A percentile compares a stretch with the other conserved stretches of the same genome.
phyloP scores from a whole-genome alignment of 2,888 invertebrate genomes.

The Caenorhabditis sp. region DNA sequence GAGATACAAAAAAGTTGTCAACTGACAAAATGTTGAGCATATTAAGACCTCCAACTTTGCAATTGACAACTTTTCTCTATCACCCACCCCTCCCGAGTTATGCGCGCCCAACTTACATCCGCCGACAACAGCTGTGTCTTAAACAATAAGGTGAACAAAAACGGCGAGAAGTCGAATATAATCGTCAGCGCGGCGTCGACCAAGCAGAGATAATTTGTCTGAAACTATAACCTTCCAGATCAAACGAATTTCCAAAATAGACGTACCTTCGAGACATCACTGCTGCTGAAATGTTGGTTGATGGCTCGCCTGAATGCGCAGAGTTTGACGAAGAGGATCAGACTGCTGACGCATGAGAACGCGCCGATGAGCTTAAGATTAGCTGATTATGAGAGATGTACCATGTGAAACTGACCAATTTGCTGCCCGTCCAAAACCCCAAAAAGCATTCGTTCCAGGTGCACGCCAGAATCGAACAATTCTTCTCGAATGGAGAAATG shows the following conservation, averaged over 20 bases:
- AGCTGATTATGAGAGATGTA: background rate
- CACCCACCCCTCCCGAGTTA: no score
- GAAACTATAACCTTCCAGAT: background rate
- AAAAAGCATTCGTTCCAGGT: conserved; percentile 50
- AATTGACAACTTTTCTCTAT: no score
- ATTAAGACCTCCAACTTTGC: no score
- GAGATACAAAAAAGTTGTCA: no score
- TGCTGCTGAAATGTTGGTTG: conserved; percentile 11
- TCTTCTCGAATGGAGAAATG: conserved; percentile 36
- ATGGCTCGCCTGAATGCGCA: conserved; percentile 13
- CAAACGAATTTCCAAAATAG: no score
- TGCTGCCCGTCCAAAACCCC: conserved; percentile 42
- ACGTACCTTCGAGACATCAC: conserved; percentile 29
- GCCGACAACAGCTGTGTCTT: conserved; percentile 44
- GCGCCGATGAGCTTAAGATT: conserved; percentile 40
- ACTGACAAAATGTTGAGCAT: no score
- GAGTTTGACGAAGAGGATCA: conserved; percentile 34
- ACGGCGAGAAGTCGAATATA: conserved; percentile 42
- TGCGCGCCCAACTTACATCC: conserved; percentile 43
- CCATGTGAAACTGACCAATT: conserved; percentile 12
- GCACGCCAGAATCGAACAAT: conserved; percentile 36
- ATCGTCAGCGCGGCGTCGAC: conserved; percentile 46
- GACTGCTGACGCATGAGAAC: conserved; percentile 31
- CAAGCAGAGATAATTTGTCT: conserved; percentile 53
- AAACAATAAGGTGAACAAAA: conserved; percentile 35